These are phyloP conservation scores for Brachionus angularis DNA, from an alignment of 1,140 invertebrate genomes.

Conservation along the genomic window DNA sequence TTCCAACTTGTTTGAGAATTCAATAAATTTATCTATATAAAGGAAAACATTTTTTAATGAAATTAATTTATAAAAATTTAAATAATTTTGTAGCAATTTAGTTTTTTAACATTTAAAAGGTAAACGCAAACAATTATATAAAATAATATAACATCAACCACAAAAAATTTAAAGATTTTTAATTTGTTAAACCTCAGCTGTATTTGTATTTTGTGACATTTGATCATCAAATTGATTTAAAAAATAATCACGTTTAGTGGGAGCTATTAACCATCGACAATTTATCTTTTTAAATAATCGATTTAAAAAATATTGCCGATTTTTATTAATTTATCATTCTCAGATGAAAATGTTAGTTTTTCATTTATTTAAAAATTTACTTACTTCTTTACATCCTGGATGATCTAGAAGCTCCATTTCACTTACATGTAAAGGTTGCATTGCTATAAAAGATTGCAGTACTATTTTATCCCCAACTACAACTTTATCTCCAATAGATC, in stretches of 20 bases:
- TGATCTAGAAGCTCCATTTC: slow-evolving; percentile 90
- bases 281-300: slow-evolving; percentile 28
- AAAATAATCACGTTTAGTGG: slow-evolving; percentile 26
- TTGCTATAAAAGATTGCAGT: slow-evolving; percentile 88
- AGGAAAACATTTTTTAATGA: neutral
- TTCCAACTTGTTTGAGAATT: slow-evolving; percentile 44
- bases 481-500: slow-evolving; percentile 78
- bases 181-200: slow-evolving; percentile 33
- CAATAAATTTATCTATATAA: slow-evolving; percentile 28
- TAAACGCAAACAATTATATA: no score
- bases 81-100: neutral
- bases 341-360: no score
- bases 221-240: slow-evolving; percentile 36
- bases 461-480: slow-evolving; percentile 98
- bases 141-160: no score
- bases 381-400: slow-evolving; percentile 86
- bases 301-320: no score
- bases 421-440: slow-evolving; percentile 88
- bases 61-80: neutral
- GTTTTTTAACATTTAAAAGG: no score
- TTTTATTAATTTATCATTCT: no score
- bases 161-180: no score
- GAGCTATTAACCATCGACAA: slow-evolving; percentile 43
- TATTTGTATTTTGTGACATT: neutral
- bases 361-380: neutral